Evolutionary conservation across 2,113 vertebrate species (phyloP), one percentile per base, ranked within the genome.

Genomic region (Elachura formosa): DNA sequence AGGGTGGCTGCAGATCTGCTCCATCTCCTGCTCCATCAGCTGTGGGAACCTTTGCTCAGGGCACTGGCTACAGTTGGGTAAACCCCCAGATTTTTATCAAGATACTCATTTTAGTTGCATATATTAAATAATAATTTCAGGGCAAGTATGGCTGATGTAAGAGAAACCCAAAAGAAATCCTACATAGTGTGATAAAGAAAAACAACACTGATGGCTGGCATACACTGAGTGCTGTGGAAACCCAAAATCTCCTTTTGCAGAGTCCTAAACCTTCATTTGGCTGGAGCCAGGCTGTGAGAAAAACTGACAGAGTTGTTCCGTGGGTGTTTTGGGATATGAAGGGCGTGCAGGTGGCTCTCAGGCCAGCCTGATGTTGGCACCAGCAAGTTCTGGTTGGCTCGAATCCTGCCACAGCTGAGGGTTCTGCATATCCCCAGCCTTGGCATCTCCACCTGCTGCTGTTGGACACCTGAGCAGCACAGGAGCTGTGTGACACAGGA

Each of bases 311-410:
- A 5, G 26, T 9, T 34, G 14, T 21, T 62, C 69, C 5, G 0
- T 10, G 38, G 9, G 12, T 25, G 28, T 19, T 66, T 33, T 11
- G 34, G 89, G 59, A 46, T 9, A 5, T 1, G 21, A 0, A 0
- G 34, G 33, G 11, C 19, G 29, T 78, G 56, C 38, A 82, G 56
- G 25, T 66, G 41, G 33, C 64, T 81, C 28, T 36, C 61, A 36
- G 72, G 62, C 26, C 38, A 72, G 43, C n/a, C 52, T 49, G 40
- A 7, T 29, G 12, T 23, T 20, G 48, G 64, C 38, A 67, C 19
- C 71, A 51, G 56, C 34, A 43, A 17, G 10, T 46, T 72, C 26
- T 38, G 34, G 4, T 3, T 73, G 68, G 59, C 33, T 54, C 18
- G 10, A 18, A 33, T 34, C 56, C 63, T 84, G 55, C 34, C 59